Conservation (phyloP, 2,797 vertebrate species). For the Heliangelus exortis region DNA sequence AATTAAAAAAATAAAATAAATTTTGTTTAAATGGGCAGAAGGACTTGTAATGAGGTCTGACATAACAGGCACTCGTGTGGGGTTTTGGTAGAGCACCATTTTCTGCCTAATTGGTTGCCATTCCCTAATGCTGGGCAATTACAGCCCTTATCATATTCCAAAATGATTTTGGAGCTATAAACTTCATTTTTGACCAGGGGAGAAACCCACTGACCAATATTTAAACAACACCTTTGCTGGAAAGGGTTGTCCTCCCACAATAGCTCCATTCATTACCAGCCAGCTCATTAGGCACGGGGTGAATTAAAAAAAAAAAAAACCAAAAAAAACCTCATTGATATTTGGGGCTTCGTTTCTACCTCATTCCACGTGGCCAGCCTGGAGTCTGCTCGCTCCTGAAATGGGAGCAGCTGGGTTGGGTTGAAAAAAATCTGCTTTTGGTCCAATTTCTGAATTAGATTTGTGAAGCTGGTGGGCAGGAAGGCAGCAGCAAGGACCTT, state of each 20-base stretch:
- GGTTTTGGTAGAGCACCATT: not conserved
- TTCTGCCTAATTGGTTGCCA: constrained; percentile 40
- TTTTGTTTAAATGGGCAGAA: not conserved
- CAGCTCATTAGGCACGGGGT: constrained; percentile 28
- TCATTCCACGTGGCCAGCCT: not conserved
- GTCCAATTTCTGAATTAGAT: too few species aligned
- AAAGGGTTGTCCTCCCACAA: constrained; percentile 28
- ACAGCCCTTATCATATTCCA: constrained; percentile 6
- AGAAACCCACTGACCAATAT: constrained; percentile 6
- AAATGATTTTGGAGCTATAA: constrained; percentile 11
- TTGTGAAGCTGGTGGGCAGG: not conserved
- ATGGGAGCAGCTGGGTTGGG: too few species aligned
- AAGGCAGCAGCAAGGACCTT: not conserved
- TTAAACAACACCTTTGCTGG: constrained; percentile 17
- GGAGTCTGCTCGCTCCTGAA: not conserved
- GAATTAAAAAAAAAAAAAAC: not conserved
- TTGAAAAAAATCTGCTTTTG: too few species aligned
- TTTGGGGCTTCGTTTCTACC: not conserved
- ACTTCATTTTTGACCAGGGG: constrained; percentile 8
- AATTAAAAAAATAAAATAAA: not conserved
- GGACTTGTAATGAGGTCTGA: not conserved
- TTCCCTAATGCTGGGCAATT: constrained; percentile 3
- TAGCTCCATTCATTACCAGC: constrained; percentile 45
- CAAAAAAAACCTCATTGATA: not conserved
- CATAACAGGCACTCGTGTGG: not conserved